Evolutionary conservation across 2,113 vertebrate genomes (phyloP), one percentile per base, ranked within the genome.

Genomic region (Etheostoma spectabile): DNA sequence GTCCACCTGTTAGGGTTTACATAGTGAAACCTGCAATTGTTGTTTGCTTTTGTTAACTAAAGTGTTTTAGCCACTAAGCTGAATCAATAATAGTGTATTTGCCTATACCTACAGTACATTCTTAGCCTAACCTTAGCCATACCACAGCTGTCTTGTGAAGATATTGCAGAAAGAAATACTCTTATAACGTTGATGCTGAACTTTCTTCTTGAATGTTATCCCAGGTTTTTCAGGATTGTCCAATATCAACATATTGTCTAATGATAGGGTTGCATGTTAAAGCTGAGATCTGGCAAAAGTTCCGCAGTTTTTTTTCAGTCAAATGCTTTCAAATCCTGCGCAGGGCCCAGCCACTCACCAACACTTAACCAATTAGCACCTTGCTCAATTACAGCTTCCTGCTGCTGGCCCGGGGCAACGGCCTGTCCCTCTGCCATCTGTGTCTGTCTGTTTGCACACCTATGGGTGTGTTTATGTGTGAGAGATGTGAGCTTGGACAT

Each of bases 331-430:
- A 49, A 66, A 77, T 66, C 64, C 51, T 64, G 24, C 38, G 62
- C 72, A 61, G 33, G 60, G 52, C 73, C 38, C 64, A 60, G 42
- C 48, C 72, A 42, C 46, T 65, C 64, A 64, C 48, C 57, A 60
- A 42, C 82, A 73, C 72, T 88, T 82, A 49, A 66, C 70, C 80
- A 85, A 87, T 90, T 84, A 91, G 82, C 67, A 52, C 74, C 67
- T 71, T 66, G 79, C 66, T 85, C 80, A 76, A 86, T 78, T 84
- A 49, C 77, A 49, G 11, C 61, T 68, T 46, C 46, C 60, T 24
- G 24, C 53, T 59, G 38, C 72, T 27, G 66, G 24, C 79, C 42
- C 8, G 66, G 72, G 76, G 72, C 52, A 35, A 45, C 22, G 51
- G 48, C 16, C 30, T 12, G 53, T 77, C 57, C 66, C 46, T 48